Percentiles rank a stretch among this genome's conserved stretches.
Evolutionary conservation across 2,797 vertebrate species (phyloP).

Genomic region (Coccyzus lansbergi): DNA sequence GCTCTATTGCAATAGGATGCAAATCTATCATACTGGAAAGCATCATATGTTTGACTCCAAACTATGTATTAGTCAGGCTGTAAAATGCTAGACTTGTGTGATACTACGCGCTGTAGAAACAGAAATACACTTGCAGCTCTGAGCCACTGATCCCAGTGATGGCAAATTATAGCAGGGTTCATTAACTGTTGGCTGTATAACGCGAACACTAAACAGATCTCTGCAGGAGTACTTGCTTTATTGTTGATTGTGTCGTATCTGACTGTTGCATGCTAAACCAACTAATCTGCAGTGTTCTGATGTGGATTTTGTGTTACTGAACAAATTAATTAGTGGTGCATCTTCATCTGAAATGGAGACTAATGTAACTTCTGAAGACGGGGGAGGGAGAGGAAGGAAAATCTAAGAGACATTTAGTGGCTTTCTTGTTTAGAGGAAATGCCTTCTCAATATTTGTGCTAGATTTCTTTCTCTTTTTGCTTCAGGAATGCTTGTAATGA

Average conservation of each 20-base stretch:
- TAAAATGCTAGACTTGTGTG: neutral
- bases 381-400: neutral
- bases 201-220: neutral
- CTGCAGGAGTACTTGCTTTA: neutral
- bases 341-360: neutral
- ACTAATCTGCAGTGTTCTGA: neutral
- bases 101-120: neutral
- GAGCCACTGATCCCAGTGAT: neutral
- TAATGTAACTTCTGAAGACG: neutral
- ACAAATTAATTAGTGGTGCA: neutral
- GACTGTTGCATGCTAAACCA: neutral
- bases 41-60: neutral
- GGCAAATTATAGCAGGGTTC: neutral
- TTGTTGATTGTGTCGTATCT: neutral
- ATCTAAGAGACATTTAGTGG: neutral
- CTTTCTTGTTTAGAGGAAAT: neutral
- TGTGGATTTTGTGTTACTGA: neutral
- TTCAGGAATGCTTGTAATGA: neutral
- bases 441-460: neutral
- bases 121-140: neutral
- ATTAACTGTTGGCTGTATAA: neutral
- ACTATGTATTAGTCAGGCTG: neutral
- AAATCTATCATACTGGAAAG: neutral
- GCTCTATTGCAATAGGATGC: neutral
- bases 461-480: neutral